Evolutionary conservation across 2,113 vertebrate genomes (phyloP), one percentile per base, ranked within the genome.

Genomic region (Nicator chloris): DNA sequence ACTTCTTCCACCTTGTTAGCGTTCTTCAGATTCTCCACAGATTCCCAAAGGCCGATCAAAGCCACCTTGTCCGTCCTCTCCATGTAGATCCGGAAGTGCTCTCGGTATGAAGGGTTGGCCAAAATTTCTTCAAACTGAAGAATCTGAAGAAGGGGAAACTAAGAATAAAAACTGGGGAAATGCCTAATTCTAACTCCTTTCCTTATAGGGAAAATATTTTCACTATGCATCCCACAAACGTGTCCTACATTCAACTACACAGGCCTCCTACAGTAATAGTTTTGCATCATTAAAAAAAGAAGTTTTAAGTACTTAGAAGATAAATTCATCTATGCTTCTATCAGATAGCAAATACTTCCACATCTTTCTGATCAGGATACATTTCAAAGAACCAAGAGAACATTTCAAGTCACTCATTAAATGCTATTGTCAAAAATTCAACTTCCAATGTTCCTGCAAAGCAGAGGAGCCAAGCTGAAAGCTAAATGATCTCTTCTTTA

Each of bases 121-220:
- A 99, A 97, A 97, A 99, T 99, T 88, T 99, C 99, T 70, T 99
- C 98, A 92, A 99, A 99, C 91, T 99, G 99, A 93, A 99, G 98
- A 96, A 99, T 99, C 99, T 99, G 61, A 53, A 90, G 28, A 84
- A 73, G 66, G 13, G 11, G 91, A 91, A 90, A 70, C 17, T 20
- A 33, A 82, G 70, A 93, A 47, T 94, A 82, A 87, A 86, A 87
- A 8, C 18, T 59, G 10, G 11, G 4, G 40, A 90, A 89, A 81
- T 14, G 65, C 1, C 6, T 53, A 70, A 57, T 30, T 59, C 4
- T 15, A 75, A 35, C 35, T 63, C 65, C 24, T 90, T 70, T 76
- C 19, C 13, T 76, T 31, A 57, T 0, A 23, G 18, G 28, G 40
- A 70, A 70, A 88, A 42, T 23, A 13, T 76, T 47, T 37, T 47